Evolutionary conservation across 2,888 invertebrate species (phyloP), one percentile per base, ranked within the genome.

Genomic region (Tenthredo amoena): DNA sequence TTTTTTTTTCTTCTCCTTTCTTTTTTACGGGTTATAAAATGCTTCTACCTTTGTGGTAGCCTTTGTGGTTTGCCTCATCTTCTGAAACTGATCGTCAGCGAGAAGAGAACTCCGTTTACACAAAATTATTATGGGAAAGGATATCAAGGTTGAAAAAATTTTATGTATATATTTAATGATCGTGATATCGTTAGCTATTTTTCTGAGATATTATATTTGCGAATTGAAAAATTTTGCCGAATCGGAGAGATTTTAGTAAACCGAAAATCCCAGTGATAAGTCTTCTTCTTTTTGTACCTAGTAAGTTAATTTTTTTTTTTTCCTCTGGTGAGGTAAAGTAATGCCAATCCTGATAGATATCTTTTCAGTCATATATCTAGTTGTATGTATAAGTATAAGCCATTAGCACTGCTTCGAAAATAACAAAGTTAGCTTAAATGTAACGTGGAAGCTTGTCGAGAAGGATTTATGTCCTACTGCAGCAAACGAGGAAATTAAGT

Each of bases 401-500:
- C 68, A 68, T 21, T 15, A 68, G 68, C 31, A 31, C 15, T 68
- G 68, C 6, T 68, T 15, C 6, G 31, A 68, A 34, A 26, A 68
- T 68, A 68, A 68, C 15, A 68, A 15, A 26, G 26, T 31, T 31
- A 34, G 68, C 68, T 68, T 31, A 26, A 62, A 68, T 68, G 31
- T 68, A 68, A 68, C 15, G 68, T 31, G 12, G 68, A 68, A 31
- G 68, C 34, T 68, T 31, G 31, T 68, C 68, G 31, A 31, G 68
- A 68, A 62, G 62, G 31, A 68, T 68, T 68, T 68, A 68, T 68
- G 10, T 68, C 68, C 31, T 65, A 0, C 15, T 50, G 10, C 18
- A 68, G 68, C 31, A 21, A 68, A 68, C 68, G 68, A 15, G 31
- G 18, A 31, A 68, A 68, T 68, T 68, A 68, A 31, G 68, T 26